Evolutionary conservation across 2,888 invertebrate genomes (phyloP), one percentile per base, ranked within the genome.

Genomic region (Tholera decimalis): DNA sequence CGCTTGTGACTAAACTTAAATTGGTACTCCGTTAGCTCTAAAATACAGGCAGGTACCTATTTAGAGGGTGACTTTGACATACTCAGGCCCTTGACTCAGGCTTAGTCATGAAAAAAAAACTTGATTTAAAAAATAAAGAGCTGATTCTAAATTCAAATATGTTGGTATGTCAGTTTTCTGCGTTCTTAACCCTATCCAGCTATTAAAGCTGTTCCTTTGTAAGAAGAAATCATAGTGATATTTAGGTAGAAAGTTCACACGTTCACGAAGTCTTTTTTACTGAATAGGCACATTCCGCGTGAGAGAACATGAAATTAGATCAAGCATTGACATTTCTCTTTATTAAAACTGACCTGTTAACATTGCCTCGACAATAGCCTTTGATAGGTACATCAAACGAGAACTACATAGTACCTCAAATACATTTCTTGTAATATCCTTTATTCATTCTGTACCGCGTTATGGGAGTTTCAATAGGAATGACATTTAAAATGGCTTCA

Each of bases 341-440:
- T 67, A 30, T 57, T 41, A 15, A 24, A 20, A 26, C 35, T 68
- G 28, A 54, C 53, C 43, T 63, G 47, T 39, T 59, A 61, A 53
- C 30, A 56, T 20, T n/a, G 9, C 3, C 30, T 24, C 37, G 49
- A 53, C 30, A 41, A 76, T 61, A 11, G 30, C 28, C 47, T 75
- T 70, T 70, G 60, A 73, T 67, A 37, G 37, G 24, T 8, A 39
- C 20, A 51, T 61, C 70, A 70, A 61, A 75, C 11, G 37, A 70
- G 6, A n/a, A n/a, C n/a, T n/a, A 49, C 3, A 51, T 18, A 51
- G 15, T 41, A 26, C 39, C 15, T 35, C 41, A 57, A 69, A 61
- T 56, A 56, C 15, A 35, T 37, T 22, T 50, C 68, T 57, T 46
- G 47, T 26, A 35, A 72, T 61, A 50, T 15, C 46, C 9, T 62